These are phyloP conservation scores for Pantherophis alleghaniensis DNA, from an alignment of 2,797 vertebrate species.

Conservation along the genomic window DNA sequence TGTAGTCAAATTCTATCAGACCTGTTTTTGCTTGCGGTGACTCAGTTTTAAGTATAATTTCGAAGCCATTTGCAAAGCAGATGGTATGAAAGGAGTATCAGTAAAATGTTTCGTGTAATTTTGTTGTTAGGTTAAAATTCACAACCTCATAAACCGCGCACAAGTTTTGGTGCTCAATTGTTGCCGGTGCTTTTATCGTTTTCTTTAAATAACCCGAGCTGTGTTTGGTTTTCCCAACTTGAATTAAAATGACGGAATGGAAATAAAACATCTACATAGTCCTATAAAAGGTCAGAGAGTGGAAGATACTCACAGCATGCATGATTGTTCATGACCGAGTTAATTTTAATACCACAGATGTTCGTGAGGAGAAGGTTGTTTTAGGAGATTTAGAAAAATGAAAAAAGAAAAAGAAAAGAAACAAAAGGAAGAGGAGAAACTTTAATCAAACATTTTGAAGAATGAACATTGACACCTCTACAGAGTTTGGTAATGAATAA, in stretches of 20 bases:
- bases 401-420: neutral
- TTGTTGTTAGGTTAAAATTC: slow-evolving; percentile 75
- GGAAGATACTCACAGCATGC: slow-evolving; percentile 54
- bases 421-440: neutral
- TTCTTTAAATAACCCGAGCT: slow-evolving; percentile 63
- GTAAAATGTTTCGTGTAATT: slow-evolving; percentile 69
- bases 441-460: neutral
- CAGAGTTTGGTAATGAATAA: neutral
- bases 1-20: slow-evolving; percentile 77
- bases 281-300: slow-evolving; percentile 74
- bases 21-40: slow-evolving; percentile 67
- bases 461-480: too few species aligned
- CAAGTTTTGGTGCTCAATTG: slow-evolving; percentile 38
- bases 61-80: slow-evolving; percentile 65
- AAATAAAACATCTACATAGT: slow-evolving; percentile 72
- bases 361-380: neutral
- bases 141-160: slow-evolving; percentile 69
- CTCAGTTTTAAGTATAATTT: slow-evolving; percentile 75
- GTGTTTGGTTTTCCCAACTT: slow-evolving; percentile 57
- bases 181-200: slow-evolving; percentile 39
- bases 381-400: neutral
- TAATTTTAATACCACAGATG: slow-evolving; percentile 2
- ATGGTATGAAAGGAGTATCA: slow-evolving; percentile 65
- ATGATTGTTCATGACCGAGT: slow-evolving; percentile 35
- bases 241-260: slow-evolving; percentile 72